Conservation (phyloP, 2,797 vertebrate genomes). For the Lagocephalus sceleratus region DNA sequence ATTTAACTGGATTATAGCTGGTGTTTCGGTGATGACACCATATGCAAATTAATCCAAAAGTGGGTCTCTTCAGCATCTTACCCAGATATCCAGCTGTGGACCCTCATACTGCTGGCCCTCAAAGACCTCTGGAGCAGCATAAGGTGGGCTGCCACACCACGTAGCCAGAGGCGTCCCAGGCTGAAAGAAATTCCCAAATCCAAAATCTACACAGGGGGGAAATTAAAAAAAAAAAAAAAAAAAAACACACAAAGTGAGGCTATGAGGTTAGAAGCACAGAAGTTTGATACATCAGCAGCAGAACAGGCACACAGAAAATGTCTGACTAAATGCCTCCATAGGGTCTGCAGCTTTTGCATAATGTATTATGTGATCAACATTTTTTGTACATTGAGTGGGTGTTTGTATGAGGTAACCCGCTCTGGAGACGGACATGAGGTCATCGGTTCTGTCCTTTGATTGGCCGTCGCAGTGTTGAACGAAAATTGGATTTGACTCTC, state of each 20-base stretch:
- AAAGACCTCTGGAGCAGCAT: conserved; percentile 97
- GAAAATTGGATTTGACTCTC: conserved; percentile 35
- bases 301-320: neutral
- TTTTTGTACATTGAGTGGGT: conserved; percentile 51
- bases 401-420: conserved; percentile 56
- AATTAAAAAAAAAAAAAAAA: neutral
- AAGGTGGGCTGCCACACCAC: conserved; percentile 97
- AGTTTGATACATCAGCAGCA: conserved; percentile 1
- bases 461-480: conserved; percentile 27
- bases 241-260: conserved; percentile 7
- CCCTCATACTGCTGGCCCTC: conserved; percentile 98
- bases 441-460: conserved; percentile 35
- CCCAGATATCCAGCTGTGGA: conserved; percentile 98
- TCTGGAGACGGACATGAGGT: conserved; percentile 55
- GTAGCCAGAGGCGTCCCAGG: conserved; percentile 91
- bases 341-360: conserved; percentile 37
- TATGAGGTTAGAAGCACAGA: neutral
- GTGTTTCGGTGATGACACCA: no score
- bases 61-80: conserved; percentile 55
- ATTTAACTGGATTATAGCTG: neutral
- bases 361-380: conserved; percentile 43
- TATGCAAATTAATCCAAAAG: neutral
- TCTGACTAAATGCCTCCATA: conserved; percentile 15
- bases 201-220: conserved; percentile 83
- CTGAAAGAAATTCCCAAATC: conserved; percentile 98